Conservation (phyloP, 2,113 vertebrate species). For the Upupa epops region DNA sequence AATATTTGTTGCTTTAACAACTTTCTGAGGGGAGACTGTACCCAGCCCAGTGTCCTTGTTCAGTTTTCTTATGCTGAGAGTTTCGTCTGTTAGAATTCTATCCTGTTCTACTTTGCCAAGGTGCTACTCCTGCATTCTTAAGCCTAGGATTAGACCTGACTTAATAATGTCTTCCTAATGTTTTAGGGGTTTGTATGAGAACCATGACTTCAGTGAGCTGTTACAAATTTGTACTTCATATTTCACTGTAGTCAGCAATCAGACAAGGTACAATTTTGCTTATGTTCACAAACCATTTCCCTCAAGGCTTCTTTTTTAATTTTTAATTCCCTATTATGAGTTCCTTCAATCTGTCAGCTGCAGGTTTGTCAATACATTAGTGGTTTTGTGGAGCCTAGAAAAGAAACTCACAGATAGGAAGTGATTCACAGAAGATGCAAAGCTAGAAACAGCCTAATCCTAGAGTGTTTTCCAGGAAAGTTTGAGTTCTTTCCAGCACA, state of each 20-base stretch:
- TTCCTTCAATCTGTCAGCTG: not conserved
- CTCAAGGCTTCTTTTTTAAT: not conserved
- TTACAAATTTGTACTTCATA: not conserved
- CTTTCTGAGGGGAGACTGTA: not conserved
- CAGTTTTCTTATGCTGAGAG: not conserved
- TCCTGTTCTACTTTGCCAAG: not conserved
- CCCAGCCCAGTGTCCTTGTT: not conserved
- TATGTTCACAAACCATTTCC: not conserved
- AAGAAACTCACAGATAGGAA: not conserved
- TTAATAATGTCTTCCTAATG: not conserved
- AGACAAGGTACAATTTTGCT: not conserved
- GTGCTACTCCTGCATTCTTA: not conserved
- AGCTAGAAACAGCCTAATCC: not conserved
- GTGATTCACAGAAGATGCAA: not conserved
- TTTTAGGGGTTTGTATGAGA: not conserved
- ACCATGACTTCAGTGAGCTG: not conserved
- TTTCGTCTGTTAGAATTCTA: not conserved
- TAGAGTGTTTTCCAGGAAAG: not conserved
- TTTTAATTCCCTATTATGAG: not conserved
- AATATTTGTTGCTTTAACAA: not conserved
- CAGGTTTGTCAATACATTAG: slow-evolving; percentile 5
- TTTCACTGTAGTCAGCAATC: slow-evolving; percentile 34
- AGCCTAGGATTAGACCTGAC: not conserved
- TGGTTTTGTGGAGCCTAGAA: not conserved
- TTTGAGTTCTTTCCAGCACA: not conserved